A percentile compares a stretch with the other conserved stretches of the same genome.
phyloP scores from a whole-genome alignment of 2,797 vertebrate species.

The Borostomias antarcticus region DNA sequence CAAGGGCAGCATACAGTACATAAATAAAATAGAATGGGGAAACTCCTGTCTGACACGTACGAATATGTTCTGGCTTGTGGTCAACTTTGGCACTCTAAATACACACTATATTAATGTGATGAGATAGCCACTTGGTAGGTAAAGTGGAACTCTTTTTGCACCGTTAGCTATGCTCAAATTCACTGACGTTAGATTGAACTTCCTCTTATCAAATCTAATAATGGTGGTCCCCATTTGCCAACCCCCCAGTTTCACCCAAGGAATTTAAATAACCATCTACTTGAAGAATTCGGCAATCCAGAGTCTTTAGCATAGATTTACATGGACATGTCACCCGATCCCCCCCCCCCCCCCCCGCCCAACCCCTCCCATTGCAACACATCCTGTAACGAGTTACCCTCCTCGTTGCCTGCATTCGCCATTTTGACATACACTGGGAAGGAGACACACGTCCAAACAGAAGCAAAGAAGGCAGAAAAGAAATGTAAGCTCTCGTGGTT shows the following conservation, averaged over 20 bases:
- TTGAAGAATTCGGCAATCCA: not conserved
- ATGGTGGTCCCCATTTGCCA: no score
- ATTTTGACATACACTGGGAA: conserved; percentile 59
- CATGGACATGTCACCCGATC: not conserved
- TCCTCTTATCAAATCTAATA: no score
- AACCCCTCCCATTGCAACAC: not conserved
- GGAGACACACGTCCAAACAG: not conserved
- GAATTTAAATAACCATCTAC: not conserved
- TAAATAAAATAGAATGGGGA: no score
- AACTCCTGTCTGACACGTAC: no score
- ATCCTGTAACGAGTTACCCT: not conserved
- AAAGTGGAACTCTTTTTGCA: no score
- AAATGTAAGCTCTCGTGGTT: not conserved
- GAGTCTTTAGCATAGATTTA: not conserved
- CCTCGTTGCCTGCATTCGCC: conserved; percentile 46
- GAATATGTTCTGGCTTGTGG: no score
- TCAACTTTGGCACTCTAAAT: no score
- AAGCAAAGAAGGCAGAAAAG: not conserved
- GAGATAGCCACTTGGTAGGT: no score
- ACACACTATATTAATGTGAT: no score
- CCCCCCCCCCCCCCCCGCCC: not conserved
- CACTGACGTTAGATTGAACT: no score
- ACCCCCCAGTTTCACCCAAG: not conserved
- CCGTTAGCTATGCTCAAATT: no score
- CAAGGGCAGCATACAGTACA: no score